Evolutionary conservation across 2,797 vertebrate genomes (phyloP), one percentile per base, ranked within the genome.

Genomic region (Gobionotothen gibberifrons): DNA sequence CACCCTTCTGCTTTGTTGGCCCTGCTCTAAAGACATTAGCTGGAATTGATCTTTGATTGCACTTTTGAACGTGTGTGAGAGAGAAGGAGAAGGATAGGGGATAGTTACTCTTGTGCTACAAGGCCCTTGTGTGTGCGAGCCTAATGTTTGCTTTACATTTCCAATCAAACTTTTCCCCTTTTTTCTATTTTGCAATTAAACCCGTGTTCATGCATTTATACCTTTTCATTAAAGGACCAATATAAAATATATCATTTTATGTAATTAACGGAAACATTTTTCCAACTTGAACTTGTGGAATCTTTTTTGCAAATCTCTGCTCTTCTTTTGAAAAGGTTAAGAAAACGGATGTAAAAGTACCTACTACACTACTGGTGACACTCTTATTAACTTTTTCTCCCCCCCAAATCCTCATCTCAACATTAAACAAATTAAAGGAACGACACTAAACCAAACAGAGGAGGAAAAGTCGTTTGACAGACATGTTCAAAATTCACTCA

Each of bases 401-500:
- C 12, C 14, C 21, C 22, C 79, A 70, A 74, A 57, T 74, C 76
- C 48, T 72, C 78, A 74, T 84, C 59, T 82, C 69, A 83, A 81
- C 87, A 87, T 90, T 86, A 78, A 85, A 91, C 87, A 93, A 91
- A 94, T 94, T 91, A 92, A 93, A 93, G 87, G 75, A 86, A 82
- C 84, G 56, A 83, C 83, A 79, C 77, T 72, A 92, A 87, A 88
- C 84, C 88, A 93, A 94, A 93, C 81, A 94, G 67, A 76, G 83
- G 64, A 69, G 73, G 73, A 52, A 54, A 78, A 88, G 86, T 76
- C 79, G 89, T 88, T 83, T 90, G 88, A 93, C 91, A 92, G 90
- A 82, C 87, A 72, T 86, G 82, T 85, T 88, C 43, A 82, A 36
- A 87, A 91, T 89, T 90, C 72, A 90, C 69, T 91, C 87, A 70